Evolutionary conservation across 2,113 vertebrate species (phyloP), one percentile per base, ranked within the genome.

Genomic region (Catharus minimus): DNA sequence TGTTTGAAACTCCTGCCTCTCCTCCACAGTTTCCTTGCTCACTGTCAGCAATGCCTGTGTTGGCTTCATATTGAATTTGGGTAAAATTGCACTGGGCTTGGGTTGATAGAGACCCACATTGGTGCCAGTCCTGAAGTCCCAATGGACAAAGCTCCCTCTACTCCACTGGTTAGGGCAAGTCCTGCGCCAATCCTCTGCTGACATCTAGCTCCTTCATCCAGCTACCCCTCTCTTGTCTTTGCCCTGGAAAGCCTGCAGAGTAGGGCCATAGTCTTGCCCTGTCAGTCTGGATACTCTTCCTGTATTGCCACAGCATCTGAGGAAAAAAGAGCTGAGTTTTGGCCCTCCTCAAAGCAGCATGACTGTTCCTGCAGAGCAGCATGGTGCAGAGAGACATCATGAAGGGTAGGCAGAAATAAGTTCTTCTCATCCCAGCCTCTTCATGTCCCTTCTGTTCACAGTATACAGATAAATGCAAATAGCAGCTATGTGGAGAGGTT

Each of bases 61-160:
- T 46, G 53, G 21, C 13, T 77, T 38, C 5, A 0, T 13, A 28
- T 9, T 20, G 12, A 27, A 5, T 22, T 49, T 41, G 23, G 10
- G 13, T 32, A 69, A 41, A 83, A 77, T 5, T 1, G 0, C n/a
- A 16, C 27, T 0, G 1, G 30, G 30, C 36, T 50, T 3, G 28
- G 8, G 9, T n/a, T 0, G 0, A 8, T 0, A 0, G 67, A 22
- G 21, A 20, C 9, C 22, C 18, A 15, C 0, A 0, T 5, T 39
- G 39, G 43, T 60, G 17, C 33, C 58, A 68, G 17, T 27, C n/a
- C 36, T 5, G 0, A 71, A 55, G n/a, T 46, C 33, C 12, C 10
- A 4, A n/a, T 0, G 2, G 20, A 10, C 1, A 1, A 65, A 69
- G 13, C 24, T 55, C 20, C 20, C 11, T 58, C 14, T 41, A 66